A percentile compares a stretch with the other conserved stretches of the same genome.
Conservation (phyloP, 2,113 vertebrate genomes). For the Nothobranchius kuhntae region DNA sequence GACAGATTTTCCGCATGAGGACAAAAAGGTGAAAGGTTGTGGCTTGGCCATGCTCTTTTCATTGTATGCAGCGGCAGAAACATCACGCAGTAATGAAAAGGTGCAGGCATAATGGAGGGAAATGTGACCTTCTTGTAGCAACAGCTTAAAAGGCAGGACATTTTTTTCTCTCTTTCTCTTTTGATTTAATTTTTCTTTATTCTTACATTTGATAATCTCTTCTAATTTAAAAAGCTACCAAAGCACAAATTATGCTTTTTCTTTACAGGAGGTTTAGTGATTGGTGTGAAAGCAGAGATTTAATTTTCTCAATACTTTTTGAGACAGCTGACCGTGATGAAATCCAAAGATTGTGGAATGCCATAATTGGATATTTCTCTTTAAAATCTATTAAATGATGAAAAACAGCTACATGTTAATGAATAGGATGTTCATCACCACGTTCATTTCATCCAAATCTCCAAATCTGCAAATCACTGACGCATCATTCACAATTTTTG, state of each 20-base stretch:
- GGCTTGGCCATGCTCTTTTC: conserved; percentile 59
- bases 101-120: conserved; percentile 69
- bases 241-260: conserved; percentile 8
- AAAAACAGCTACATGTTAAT: background rate
- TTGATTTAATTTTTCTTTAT: conserved; percentile 20
- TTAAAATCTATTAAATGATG: background rate
- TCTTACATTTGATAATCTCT: conserved; percentile 19
- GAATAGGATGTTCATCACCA: background rate
- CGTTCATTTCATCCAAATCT: background rate
- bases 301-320: conserved; percentile 12
- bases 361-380: conserved; percentile 7
- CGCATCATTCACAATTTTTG: conserved; percentile 37
- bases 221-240: conserved; percentile 9
- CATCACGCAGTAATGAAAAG: conserved; percentile 77
- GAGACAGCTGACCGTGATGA: background rate
- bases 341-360: background rate
- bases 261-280: conserved; percentile 1
- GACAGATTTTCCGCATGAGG: conserved; percentile 83
- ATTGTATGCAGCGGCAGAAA: conserved; percentile 50
- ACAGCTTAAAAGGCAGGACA: conserved; percentile 29
- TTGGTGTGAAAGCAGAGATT: background rate
- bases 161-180: conserved; percentile 12
- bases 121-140: conserved; percentile 41
- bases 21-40: conserved; percentile 81
- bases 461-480: background rate